Percentiles rank a stretch among this genome's conserved stretches.
phyloP scores from a whole-genome alignment of 2,113 vertebrate genomes.

The Eupsittula cactorum region DNA sequence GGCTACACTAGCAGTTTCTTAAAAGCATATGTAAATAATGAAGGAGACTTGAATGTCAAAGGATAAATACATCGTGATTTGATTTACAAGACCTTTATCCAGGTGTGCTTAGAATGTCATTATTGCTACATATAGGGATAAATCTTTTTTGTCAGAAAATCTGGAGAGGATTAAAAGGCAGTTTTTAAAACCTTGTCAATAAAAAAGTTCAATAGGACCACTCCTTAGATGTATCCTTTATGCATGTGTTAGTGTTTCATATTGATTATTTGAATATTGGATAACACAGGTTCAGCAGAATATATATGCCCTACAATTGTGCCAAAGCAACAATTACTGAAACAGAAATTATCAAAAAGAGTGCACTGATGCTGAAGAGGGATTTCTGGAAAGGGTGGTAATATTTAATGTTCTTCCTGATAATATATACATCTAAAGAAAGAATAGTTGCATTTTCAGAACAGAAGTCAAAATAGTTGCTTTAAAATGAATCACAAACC shows the following conservation, averaged over 20 bases:
- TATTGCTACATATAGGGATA: neutral
- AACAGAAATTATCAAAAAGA: neutral
- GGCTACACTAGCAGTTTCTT: neutral
- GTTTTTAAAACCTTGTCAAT: neutral
- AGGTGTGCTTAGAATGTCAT: neutral
- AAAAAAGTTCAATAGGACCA: slow-evolving; percentile 3
- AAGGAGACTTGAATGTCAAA: neutral
- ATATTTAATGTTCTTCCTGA: neutral
- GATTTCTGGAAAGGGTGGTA: neutral
- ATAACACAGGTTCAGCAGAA: slow-evolving; percentile 38
- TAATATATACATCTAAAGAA: neutral
- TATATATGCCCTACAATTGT: slow-evolving; percentile 5
- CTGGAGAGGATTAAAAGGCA: neutral
- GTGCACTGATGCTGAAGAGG: neutral
- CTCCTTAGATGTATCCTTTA: neutral
- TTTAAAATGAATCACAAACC: neutral
- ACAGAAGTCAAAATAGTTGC: neutral
- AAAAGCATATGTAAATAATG: neutral
- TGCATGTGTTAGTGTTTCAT: neutral
- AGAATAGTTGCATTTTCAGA: neutral
- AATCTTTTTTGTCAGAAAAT: slow-evolving; percentile 5
- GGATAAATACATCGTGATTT: neutral
- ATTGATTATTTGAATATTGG: slow-evolving; percentile 39
- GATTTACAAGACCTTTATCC: neutral
- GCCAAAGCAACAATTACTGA: slow-evolving; percentile 1